phyloP scores from a whole-genome alignment of 1,140 invertebrate genomes.

The Episyrphus balteatus region DNA sequence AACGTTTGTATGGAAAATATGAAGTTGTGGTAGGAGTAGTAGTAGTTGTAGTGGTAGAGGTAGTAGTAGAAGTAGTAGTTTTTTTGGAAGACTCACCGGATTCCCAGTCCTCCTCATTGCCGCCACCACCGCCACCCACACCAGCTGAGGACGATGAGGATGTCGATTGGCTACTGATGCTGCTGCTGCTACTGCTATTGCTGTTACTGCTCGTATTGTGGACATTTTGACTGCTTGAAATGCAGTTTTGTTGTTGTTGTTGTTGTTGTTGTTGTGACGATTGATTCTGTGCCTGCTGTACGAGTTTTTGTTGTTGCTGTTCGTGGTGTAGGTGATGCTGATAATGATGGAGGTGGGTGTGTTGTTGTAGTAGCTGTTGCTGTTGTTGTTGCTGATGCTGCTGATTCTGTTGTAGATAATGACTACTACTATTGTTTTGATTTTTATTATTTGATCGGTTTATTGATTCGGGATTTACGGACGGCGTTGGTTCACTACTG shows the following conservation, averaged over 20 bases:
- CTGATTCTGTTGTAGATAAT: no score
- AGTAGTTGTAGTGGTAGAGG: slow-evolving; percentile 8
- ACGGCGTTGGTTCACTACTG: slow-evolving; percentile 12
- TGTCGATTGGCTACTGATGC: slow-evolving; percentile 12
- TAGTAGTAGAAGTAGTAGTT: slow-evolving; percentile 10
- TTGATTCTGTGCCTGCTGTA: slow-evolving; percentile 12
- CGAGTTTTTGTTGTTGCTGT: slow-evolving; percentile 9
- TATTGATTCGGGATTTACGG: slow-evolving; percentile 27
- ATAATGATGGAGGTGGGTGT: no score
- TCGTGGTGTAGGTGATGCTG: no score
- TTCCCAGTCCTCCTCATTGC: slow-evolving; percentile 50
- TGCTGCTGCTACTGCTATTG: slow-evolving; percentile 21
- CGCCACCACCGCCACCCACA: slow-evolving; percentile 16
- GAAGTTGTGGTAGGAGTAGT: slow-evolving; percentile 2
- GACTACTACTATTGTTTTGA: no score
- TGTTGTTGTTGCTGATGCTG: no score
- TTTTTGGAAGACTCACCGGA: slow-evolving; percentile 49
- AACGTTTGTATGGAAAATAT: slow-evolving; percentile 7
- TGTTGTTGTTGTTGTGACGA: slow-evolving; percentile 10
- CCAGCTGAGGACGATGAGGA: slow-evolving; percentile 3
- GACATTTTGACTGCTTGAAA: slow-evolving; percentile 13
- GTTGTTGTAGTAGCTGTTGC: no score
- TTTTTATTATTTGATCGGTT: no score
- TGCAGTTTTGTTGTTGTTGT: slow-evolving; percentile 8
- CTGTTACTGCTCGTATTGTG: slow-evolving; percentile 35